phyloP scores from a whole-genome alignment of 2,888 invertebrate species.

The Amiota minor region DNA sequence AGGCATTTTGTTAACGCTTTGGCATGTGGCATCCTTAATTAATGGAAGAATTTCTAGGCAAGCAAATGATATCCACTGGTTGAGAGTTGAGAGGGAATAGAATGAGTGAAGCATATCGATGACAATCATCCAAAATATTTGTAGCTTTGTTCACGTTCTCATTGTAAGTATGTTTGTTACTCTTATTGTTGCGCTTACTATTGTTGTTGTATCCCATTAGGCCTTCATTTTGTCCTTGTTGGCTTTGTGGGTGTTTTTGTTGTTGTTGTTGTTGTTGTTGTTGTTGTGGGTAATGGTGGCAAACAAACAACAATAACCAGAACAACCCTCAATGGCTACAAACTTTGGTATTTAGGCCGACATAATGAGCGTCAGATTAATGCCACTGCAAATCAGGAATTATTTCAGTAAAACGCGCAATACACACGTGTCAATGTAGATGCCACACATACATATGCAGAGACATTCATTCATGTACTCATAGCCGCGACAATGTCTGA shows the following conservation, averaged over 20 bases:
- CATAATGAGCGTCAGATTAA: slow-evolving; percentile 30
- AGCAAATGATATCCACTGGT: too few relatives aligned
- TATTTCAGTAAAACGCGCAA: slow-evolving; percentile 20
- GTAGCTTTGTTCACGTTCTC: not conserved
- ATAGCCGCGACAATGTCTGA: slow-evolving; percentile 4
- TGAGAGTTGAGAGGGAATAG: too few relatives aligned
- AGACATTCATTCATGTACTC: not conserved
- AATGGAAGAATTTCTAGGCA: too few relatives aligned
- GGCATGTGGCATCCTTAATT: too few relatives aligned
- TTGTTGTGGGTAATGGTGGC: not conserved
- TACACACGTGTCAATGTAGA: slow-evolving; percentile 14
- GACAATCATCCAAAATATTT: slow-evolving; percentile 26
- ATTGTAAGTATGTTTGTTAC: not conserved
- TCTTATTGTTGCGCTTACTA: not conserved
- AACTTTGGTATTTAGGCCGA: slow-evolving; percentile 27
- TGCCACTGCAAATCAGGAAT: slow-evolving; percentile 22
- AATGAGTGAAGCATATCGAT: slow-evolving; percentile 10
- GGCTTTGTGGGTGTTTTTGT: not conserved
- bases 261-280: not conserved
- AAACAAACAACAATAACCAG: too few relatives aligned
- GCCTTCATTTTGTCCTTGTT: not conserved
- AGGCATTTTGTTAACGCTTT: too few relatives aligned
- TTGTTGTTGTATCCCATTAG: not conserved
- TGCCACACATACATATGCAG: not conserved
- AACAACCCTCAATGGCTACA: not conserved